These are phyloP conservation scores for Macrosteles quadrilineatus DNA, from an alignment of 1,140 invertebrate species.

Conservation along the genomic window DNA sequence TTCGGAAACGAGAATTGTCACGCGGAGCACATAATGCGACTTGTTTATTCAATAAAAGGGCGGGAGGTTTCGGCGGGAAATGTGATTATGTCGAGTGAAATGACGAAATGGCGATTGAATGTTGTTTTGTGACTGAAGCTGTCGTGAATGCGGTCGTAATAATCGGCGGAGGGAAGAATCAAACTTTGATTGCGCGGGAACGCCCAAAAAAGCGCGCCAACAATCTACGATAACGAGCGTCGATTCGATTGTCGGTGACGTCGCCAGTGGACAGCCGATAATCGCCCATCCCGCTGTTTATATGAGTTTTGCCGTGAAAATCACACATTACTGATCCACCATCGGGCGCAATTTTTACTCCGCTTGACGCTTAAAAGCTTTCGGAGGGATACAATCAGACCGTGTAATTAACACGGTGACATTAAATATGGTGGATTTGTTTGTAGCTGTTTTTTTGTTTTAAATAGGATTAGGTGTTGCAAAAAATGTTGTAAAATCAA, in stretches of 20 bases:
- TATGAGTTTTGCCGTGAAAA: not conserved
- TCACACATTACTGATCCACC: constrained; percentile 19
- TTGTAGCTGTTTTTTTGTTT: not conserved
- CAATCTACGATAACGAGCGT: constrained; percentile 14
- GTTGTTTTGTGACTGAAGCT: constrained; percentile 16
- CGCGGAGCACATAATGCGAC: constrained; percentile 15
- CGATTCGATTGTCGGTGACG: constrained; percentile 21
- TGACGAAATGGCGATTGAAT: constrained; percentile 17
- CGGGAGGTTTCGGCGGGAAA: constrained; percentile 9
- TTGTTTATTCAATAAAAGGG: constrained; percentile 24
- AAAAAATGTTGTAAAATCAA: too few species aligned
- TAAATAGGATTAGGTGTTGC: too few species aligned
- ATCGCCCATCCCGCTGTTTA: not conserved
- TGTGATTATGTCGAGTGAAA: constrained; percentile 13
- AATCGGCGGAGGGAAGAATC: constrained; percentile 21
- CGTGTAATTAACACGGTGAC: constrained; percentile 18
- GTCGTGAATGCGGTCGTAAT: constrained; percentile 20
- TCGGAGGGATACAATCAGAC: not conserved
- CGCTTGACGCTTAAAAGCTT: constrained; percentile 18
- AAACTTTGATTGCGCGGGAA: constrained; percentile 17
- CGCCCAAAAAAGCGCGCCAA: constrained; percentile 23
- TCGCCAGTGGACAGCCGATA: not conserved
- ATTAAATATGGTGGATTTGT: constrained; percentile 11
- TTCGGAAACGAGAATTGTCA: not conserved
- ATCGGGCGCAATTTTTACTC: not conserved